Conservation (phyloP, 2,113 vertebrate genomes). For the Bos javanicus region DNA sequence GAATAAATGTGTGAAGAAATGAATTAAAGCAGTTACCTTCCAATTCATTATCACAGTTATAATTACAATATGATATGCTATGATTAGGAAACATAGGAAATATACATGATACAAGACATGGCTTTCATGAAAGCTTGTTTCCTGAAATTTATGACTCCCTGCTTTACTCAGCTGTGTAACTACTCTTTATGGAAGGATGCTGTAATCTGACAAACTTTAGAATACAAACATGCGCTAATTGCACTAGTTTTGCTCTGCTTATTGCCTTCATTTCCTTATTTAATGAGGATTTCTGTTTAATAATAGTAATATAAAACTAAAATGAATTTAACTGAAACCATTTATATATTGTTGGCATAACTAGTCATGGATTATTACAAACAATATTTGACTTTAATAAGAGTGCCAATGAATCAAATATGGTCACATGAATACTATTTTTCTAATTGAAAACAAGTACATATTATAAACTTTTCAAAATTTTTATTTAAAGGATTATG, state of each 20-base stretch:
- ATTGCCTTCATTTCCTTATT: not conserved
- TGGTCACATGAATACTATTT: not conserved
- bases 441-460: not conserved
- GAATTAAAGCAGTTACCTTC: not conserved
- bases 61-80: slow-evolving; percentile 19
- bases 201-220: slow-evolving; percentile 18
- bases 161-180: not conserved
- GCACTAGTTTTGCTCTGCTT: not conserved
- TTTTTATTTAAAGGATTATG: not conserved
- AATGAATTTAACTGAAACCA: not conserved
- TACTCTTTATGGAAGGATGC: not conserved
- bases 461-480: not conserved
- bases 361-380: not conserved
- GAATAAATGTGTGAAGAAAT: slow-evolving; percentile 2
- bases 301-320: not conserved
- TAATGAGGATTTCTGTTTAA: not conserved
- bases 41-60: slow-evolving; percentile 1
- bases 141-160: slow-evolving; percentile 26
- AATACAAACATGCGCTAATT: not conserved
- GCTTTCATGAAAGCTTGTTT: not conserved
- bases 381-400: slow-evolving; percentile 2
- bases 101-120: not conserved
- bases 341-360: slow-evolving; percentile 17
- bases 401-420: not conserved
- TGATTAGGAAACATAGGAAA: slow-evolving; percentile 7